Base-by-base conservation (phyloP, 2,888 invertebrate genomes). In the Aporophyla lueneburgensis region DNA sequence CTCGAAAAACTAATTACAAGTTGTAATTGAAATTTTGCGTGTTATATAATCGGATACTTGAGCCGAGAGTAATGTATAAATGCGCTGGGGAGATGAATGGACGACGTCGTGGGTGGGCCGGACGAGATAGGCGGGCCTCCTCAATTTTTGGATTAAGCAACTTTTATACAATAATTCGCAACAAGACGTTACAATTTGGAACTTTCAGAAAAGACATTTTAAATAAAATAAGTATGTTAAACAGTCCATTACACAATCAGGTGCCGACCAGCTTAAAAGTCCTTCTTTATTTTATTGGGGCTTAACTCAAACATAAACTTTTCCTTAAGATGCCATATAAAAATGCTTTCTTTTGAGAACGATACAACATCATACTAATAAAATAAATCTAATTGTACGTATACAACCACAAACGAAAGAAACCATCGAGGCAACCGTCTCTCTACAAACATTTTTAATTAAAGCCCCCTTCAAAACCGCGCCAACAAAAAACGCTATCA, bases 11-110 rank as follows among this genome's bases (percentile, higher is more conserved):
- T 97, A 97, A 97, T 97, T 97, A 97, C 96, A 97, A 97, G 94
- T 97, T 97, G 96, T 97, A 97, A 97, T 97, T 97, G 97, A 97
- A 97, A 97, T 97, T 97, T 97, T 96, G 96, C 97, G 96, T 97
- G 96, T 96, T 97, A 97, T 95, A 97, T 96, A 96, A 97, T 96
- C 96, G 96, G 96, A 96, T 96, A 96, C 96, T 96, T 96, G 96
- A 96, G 96, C 95, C 95, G 95, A 95, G 96, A 96, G 96, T 96
- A 96, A 96, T 96, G 95, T 96, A 96, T 96, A 96, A 96, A 96
- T 96, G 95, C 95, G 95, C 92, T 91, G 91, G 93, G 94, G 96
- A 94, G 95, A 95, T 94, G 95, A 95, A 95, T 95, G 95, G 95
- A 90, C 93, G 92, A 81, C 91, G 90, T 87, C 86, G 93, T 91